These are phyloP conservation scores for Hipposideros larvatus DNA, from an alignment of 2,797 vertebrate genomes.

Conservation along the genomic window DNA sequence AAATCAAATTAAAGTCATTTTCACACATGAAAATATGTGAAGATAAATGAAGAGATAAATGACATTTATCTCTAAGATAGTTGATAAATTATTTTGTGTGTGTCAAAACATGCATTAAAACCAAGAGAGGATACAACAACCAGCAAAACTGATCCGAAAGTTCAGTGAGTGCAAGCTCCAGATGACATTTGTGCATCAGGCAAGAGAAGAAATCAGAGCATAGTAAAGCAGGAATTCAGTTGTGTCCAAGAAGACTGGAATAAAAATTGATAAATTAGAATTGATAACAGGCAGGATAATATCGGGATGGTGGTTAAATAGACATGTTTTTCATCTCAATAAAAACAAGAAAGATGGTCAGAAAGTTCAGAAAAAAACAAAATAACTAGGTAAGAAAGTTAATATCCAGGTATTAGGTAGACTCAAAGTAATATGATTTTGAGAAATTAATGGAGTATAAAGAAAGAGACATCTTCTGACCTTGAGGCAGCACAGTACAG, in stretches of 20 bases:
- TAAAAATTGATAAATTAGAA: neutral
- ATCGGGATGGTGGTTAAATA: neutral
- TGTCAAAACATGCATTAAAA: neutral
- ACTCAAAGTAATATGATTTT: neutral
- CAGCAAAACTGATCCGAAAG: neutral
- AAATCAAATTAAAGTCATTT: neutral
- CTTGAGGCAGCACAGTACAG: neutral
- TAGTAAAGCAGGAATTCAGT: neutral
- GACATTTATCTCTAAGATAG: neutral
- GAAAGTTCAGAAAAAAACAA: neutral
- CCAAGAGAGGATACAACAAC: neutral
- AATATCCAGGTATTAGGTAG: neutral
- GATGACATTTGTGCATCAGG: neutral
- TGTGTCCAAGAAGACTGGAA: neutral
- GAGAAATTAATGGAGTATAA: conserved; percentile 5
- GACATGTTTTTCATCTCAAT: neutral
- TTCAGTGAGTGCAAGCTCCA: neutral
- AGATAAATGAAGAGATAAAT: neutral
- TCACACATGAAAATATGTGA: neutral
- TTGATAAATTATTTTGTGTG: neutral
- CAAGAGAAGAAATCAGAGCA: neutral
- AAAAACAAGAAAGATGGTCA: neutral
- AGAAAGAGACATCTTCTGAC: neutral
- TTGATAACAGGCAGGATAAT: neutral
- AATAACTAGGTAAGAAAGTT: neutral